Conservation (phyloP, 2,797 vertebrate genomes). For the Falco naumanni region DNA sequence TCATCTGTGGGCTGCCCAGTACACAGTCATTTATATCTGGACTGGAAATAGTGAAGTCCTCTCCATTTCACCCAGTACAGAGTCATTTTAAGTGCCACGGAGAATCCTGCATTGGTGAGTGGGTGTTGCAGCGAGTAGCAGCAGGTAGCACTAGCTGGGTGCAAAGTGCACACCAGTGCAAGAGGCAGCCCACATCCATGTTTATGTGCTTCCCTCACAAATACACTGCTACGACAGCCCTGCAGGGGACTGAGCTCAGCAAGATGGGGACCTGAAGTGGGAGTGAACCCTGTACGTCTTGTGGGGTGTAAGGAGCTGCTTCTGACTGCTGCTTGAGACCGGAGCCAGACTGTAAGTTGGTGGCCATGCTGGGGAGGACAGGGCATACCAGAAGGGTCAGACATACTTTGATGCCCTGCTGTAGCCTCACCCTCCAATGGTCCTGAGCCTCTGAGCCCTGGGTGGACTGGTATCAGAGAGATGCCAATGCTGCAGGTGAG, state of each 20-base stretch:
- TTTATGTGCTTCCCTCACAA: neutral
- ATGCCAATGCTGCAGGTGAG: neutral
- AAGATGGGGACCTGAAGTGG: neutral
- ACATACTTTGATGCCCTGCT: neutral
- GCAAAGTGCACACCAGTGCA: neutral
- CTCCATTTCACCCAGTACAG: neutral
- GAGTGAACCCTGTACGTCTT: neutral
- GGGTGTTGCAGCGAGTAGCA: neutral
- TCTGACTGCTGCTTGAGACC: neutral
- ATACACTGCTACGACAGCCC: neutral
- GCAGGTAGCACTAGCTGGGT: neutral
- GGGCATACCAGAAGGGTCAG: neutral
- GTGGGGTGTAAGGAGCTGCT: neutral
- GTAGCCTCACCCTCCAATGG: neutral
- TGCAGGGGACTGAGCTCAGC: neutral
- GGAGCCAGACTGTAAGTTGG: neutral
- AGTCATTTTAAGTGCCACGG: neutral
- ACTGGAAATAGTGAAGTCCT: neutral
- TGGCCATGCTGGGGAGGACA: neutral
- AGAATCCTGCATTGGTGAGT: accelerated
- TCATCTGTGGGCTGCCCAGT: neutral
- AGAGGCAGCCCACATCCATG: too few relatives aligned
- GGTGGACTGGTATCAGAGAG: neutral
- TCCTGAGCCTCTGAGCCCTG: neutral
- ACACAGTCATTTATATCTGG: neutral